Evolutionary conservation across 2,888 invertebrate genomes (phyloP).

Genomic region (Horisme vitalbata): DNA sequence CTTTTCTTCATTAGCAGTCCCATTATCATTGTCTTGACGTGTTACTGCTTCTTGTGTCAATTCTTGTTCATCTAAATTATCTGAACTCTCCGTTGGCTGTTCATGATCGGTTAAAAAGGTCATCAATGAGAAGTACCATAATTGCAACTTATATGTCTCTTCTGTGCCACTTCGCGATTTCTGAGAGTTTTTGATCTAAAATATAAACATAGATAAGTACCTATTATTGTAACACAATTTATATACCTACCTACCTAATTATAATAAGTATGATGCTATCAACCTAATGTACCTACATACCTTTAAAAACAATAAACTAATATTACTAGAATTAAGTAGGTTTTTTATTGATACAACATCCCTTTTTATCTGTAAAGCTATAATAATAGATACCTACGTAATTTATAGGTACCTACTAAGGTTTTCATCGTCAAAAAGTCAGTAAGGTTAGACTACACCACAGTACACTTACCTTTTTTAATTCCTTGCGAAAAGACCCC

Average conservation of each 20-base stretch:
- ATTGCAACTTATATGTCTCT: conserved; percentile 6
- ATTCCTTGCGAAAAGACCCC: conserved; percentile 6
- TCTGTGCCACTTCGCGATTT: conserved; percentile 2
- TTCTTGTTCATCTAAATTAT: conserved; percentile 4
- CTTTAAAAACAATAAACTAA: too few relatives aligned
- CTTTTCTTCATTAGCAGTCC: conserved; percentile 3
- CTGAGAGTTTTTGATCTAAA: conserved; percentile 3
- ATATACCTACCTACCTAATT: conserved; percentile 8
- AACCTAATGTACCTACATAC: too few relatives aligned
- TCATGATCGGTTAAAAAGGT: conserved; percentile 18
- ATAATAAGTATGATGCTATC: too few relatives aligned
- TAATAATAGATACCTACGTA: too few relatives aligned
- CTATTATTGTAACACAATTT: too few relatives aligned
- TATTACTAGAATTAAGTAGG: too few relatives aligned
- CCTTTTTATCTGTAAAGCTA: too few relatives aligned
- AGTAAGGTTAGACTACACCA: too few relatives aligned
- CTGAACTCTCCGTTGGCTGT: conserved; percentile 9
- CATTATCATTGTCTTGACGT: conserved; percentile 3
- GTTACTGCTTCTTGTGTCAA: conserved; percentile 1
- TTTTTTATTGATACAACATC: too few relatives aligned
- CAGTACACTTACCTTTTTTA: conserved; percentile 9
- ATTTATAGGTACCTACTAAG: too few relatives aligned
- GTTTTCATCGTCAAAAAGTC: too few relatives aligned
- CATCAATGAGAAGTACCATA: conserved; percentile 19
- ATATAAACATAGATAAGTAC: too few relatives aligned